Conservation (phyloP, 2,113 vertebrate genomes). For the Hyperopisus bebe region DNA sequence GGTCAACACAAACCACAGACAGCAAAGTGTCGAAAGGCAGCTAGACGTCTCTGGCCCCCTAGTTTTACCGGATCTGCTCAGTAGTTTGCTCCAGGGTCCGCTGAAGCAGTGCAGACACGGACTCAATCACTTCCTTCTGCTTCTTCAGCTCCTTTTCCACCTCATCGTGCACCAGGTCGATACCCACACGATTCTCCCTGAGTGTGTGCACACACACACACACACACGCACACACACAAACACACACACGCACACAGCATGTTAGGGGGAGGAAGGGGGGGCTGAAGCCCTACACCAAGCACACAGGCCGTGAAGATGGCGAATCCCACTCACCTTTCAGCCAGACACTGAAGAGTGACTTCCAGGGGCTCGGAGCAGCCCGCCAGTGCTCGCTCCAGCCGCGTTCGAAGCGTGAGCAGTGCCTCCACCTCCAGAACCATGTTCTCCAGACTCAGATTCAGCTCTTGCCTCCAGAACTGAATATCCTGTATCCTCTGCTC, state of each 20-base stretch:
- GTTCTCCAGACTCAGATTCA: constrained; percentile 74
- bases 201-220: neutral
- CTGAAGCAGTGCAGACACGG: constrained; percentile 61
- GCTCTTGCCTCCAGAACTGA: constrained; percentile 77
- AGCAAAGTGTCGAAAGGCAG: neutral
- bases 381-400: constrained; percentile 71
- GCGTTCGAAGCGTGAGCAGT: constrained; percentile 56
- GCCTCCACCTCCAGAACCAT: constrained; percentile 63
- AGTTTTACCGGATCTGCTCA: constrained; percentile 79
- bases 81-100: constrained; percentile 66
- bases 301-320: neutral
- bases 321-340: constrained; percentile 67
- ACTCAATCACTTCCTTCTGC: constrained; percentile 67
- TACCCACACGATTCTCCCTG: constrained; percentile 67
- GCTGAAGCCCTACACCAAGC: neutral
- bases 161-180: constrained; percentile 69
- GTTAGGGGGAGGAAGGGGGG: neutral
- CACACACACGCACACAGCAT: neutral
- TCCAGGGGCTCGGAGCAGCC: constrained; percentile 62
- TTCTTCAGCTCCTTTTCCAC: constrained; percentile 74
- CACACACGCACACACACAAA: neutral
- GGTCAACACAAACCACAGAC: neutral
- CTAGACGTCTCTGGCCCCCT: neutral
- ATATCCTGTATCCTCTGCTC: constrained; percentile 77
- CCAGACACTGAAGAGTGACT: constrained; percentile 65